phyloP scores from a whole-genome alignment of 92 coral and sea anemone species.

The Zoanthus solanderi region DNA sequence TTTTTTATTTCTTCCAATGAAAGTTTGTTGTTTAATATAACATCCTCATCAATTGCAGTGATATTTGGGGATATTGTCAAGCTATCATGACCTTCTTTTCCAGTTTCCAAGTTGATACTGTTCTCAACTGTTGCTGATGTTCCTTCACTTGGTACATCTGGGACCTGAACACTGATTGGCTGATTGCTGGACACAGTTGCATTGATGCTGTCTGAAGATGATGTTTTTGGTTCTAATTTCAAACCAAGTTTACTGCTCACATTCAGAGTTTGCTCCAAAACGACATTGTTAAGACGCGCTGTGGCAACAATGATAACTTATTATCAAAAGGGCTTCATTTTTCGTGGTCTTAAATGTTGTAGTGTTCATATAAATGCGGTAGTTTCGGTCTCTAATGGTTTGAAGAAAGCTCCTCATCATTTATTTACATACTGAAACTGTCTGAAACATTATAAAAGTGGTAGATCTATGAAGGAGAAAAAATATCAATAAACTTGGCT shows the following conservation, averaged over 20 bases:
- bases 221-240: background rate
- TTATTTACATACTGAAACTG: no score
- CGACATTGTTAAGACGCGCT: background rate
- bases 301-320: background rate
- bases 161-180: background rate
- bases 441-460: no score
- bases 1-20: slow-evolving; percentile 79
- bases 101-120: background rate
- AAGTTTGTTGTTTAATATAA: slow-evolving; percentile 75
- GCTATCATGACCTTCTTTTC: background rate
- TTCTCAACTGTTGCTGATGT: background rate
- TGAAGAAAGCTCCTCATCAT: no score
- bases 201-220: background rate
- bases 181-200: no score
- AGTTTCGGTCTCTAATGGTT: no score
- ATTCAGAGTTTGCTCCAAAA: slow-evolving; percentile 15
- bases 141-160: background rate
- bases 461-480: background rate
- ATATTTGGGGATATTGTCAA: slow-evolving; percentile 49
- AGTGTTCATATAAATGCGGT: no score
- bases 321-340: background rate
- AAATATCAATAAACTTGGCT: background rate
- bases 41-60: slow-evolving; percentile 73
- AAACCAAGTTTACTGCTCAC: slow-evolving; percentile 3
- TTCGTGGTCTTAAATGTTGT: background rate